A percentile compares a stretch with the other conserved stretches of the same genome.
Conservation (phyloP, 2,888 invertebrate species). For the Drosophila differens region DNA sequence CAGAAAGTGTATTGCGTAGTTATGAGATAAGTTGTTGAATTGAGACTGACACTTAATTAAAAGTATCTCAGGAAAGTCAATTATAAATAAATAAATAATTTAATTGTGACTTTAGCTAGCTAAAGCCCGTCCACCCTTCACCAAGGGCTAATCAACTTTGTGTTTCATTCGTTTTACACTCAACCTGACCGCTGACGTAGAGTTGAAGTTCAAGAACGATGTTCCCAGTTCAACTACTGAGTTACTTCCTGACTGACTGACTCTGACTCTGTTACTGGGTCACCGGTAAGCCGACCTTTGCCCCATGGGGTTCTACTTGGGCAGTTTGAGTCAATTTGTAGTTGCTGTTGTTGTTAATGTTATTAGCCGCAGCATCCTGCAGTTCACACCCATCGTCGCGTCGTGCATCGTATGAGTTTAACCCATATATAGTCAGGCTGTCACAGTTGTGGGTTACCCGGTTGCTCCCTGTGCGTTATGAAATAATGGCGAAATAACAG, state of each 20-base stretch:
- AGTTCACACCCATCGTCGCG: background rate
- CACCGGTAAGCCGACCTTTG: slow-evolving; percentile 22
- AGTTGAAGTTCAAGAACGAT: slow-evolving; percentile 35
- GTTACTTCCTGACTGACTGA: slow-evolving; percentile 5
- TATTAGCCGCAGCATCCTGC: background rate
- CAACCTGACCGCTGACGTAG: slow-evolving; percentile 16
- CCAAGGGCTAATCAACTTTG: slow-evolving; percentile 23
- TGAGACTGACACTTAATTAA: slow-evolving; percentile 3
- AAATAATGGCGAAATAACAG: background rate
- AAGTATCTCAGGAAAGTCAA: slow-evolving; percentile 13
- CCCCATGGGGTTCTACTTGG: slow-evolving; percentile 27
- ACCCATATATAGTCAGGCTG: slow-evolving; percentile 46
- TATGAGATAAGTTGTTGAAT: background rate
- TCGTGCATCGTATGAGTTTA: slow-evolving; percentile 32
- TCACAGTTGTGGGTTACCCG: slow-evolving; percentile 24
- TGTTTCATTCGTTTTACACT: slow-evolving; percentile 16
- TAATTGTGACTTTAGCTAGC: slow-evolving; percentile 12
- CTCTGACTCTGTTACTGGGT: background rate
- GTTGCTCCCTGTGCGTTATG: slow-evolving; percentile 7
- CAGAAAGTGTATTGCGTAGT: background rate
- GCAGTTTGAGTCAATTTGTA: slow-evolving; percentile 34
- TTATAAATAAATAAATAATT: slow-evolving; percentile 3
- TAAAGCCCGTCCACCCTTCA: background rate
- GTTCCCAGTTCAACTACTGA: slow-evolving; percentile 18
- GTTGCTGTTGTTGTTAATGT: slow-evolving; percentile 10